phyloP scores from a whole-genome alignment of 2,113 vertebrate genomes.

The Macrotis lagotis region DNA sequence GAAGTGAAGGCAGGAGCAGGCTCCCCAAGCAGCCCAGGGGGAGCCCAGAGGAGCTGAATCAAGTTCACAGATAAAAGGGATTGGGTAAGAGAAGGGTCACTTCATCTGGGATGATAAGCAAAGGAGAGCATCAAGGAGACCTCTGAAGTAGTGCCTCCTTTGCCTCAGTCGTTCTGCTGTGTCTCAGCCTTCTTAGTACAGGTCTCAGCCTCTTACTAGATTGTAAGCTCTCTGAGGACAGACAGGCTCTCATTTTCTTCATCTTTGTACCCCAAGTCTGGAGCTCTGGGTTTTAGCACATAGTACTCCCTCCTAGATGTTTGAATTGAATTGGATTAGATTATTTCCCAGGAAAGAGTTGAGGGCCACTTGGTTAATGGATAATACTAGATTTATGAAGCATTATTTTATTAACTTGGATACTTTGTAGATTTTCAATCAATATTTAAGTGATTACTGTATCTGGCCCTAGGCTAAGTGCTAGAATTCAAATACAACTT shows the following conservation, averaged over 20 bases:
- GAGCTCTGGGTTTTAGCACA: background rate
- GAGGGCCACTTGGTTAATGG: slow-evolving; percentile 2
- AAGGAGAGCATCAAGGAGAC: background rate
- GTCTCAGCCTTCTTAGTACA: background rate
- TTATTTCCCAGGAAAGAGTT: background rate
- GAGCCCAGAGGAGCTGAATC: background rate
- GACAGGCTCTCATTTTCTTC: background rate
- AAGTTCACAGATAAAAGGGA: background rate
- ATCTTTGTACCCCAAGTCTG: background rate
- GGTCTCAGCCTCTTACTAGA: background rate
- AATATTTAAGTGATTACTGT: background rate
- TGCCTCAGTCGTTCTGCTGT: background rate
- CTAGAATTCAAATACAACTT: background rate
- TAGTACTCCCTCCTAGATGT: background rate
- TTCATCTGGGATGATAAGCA: background rate
- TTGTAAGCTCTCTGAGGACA: background rate
- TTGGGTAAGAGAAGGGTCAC: background rate
- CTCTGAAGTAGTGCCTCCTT: background rate
- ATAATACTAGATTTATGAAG: slow-evolving; percentile 25
- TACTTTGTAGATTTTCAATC: slow-evolving; percentile 15
- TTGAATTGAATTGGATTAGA: background rate
- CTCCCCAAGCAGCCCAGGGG: too few species aligned
- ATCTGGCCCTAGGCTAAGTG: background rate
- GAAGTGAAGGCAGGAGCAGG: background rate
- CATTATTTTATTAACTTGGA: slow-evolving; percentile 20